Evolutionary conservation across 2,888 invertebrate genomes (phyloP).

Genomic region (Pachycephus smyrnensis): DNA sequence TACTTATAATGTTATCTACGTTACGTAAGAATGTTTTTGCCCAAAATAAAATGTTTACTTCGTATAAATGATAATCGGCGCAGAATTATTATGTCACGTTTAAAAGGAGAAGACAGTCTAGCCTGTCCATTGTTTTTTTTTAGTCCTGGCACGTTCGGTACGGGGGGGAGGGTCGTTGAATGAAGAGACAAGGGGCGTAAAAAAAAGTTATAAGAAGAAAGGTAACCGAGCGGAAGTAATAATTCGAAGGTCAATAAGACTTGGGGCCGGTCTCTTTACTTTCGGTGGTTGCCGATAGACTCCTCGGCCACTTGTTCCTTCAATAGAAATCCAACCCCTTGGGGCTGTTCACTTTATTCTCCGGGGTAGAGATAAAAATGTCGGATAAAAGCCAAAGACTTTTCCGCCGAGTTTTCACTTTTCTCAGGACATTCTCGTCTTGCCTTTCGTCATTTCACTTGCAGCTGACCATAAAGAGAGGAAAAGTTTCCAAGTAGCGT

Average conservation of each 20-base stretch:
- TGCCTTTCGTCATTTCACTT: background rate
- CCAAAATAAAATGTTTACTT: background rate
- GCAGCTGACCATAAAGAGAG: background rate
- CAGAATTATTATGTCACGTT: background rate
- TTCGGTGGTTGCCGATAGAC: background rate
- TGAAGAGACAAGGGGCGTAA: background rate
- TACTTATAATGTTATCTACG: background rate
- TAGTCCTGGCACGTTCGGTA: background rate
- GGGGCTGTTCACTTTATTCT: background rate
- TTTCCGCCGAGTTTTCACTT: background rate
- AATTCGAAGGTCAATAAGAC: background rate
- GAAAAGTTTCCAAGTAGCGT: background rate
- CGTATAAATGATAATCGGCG: background rate
- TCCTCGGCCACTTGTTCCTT: background rate
- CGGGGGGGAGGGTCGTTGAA: background rate
- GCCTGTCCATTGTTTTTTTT: background rate
- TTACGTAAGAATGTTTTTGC: background rate
- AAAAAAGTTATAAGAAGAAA: background rate
- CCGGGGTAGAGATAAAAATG: background rate
- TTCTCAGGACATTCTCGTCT: background rate
- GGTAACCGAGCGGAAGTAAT: background rate
- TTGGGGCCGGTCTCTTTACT: background rate
- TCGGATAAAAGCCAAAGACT: background rate
- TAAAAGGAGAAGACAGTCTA: background rate
- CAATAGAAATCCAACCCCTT: background rate